Evolutionary conservation across 1,140 invertebrate species (phyloP), one percentile per base, ranked within the genome.

Genomic region (Pomacea maculata): DNA sequence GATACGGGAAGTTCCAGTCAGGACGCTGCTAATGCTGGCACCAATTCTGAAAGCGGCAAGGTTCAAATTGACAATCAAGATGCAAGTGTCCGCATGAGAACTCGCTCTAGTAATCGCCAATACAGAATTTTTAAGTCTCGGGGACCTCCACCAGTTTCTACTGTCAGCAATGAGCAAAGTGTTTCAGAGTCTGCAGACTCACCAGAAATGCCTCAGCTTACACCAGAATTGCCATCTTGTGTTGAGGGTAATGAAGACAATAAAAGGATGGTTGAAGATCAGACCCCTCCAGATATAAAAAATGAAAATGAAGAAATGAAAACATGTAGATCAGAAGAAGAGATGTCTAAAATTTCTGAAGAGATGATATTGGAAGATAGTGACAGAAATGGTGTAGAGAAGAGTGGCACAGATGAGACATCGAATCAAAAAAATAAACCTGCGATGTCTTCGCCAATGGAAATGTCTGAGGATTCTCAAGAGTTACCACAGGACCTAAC

Each of bases 111-210:
- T 68, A 72, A 78, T 29, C 77, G 73, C n/a, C 71, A 75, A 11
- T 85, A 85, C 68, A 83, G 81, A 68, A 83, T 85, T 55, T 83
- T 85, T 75, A 85, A 85, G 79, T 85, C 83, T n/a, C 63, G 82
- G 61, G 74, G 79, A 63, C 82, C 82, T 55, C 79, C 71, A 19
- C 72, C 82, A 71, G 63, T n/a, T 29, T 61, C 82, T 61, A 80
- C 71, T 25, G 75, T 81, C 17, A 76, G 64, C 5, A 75, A 79
- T 61, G 80, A 82, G n/a, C 78, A 84, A n/a, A n/a, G 21, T 34
- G 29, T 57, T 21, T 25, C 55, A 11, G n/a, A 67, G 63, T 21
- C 57, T 67, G 17, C 70, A n/a, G 55, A 75, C 57, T 72, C 79
- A 8, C 71, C 73, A 17, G 61, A 57, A 21, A 80, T 75, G 64